Base-by-base conservation (phyloP, 2,797 vertebrate species). In the Micropoecilia bifurca region DNA sequence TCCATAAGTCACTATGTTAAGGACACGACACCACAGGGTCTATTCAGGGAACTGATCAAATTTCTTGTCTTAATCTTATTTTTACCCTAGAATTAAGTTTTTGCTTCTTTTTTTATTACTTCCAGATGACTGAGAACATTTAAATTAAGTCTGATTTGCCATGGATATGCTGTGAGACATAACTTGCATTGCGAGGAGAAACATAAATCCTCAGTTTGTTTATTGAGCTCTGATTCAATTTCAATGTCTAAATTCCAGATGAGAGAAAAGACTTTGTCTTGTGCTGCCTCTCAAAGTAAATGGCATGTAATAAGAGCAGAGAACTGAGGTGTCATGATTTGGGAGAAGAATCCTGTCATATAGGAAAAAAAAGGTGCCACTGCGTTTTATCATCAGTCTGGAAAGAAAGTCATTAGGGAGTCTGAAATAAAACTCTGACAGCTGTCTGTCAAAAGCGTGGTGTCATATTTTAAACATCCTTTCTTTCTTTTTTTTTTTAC, bases 381-480 rank as follows among this genome's bases (percentile, higher is more conserved):
- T 4, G 76, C 69, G 43, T 81, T 84, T 87, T 84, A 85, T 91
- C 85, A 85, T 46, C 1, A 25, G 75, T 25, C 83, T 82, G 82
- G 85, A 75, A 83, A 79, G n/a, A 76, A 87, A 87, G 78, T 92
- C 85, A 86, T 91, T 85, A 90, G 75, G 79, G 76, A 86, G 63
- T 45, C 47, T 78, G 76, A 83, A 86, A 92, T 87, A 80, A 93
- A 86, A 73, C 84, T 82, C 69, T 88, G 92, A 93, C 93, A 92
- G 91, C 91, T 95, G 92, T 91, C 92, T 90, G 85, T 96, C 93
- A 92, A 87, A 88, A 25, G 39, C 46, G 45, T 30, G 59, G 0
- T n/a, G 76, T 18, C 33, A 71, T 57, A 57, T 77, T 91, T 87
- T 92, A 80, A 41, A 68, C 20, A 25, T 41, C 36, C 9, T 41